Conservation (phyloP, 2,888 invertebrate species). For the Pegoplata infirma region DNA sequence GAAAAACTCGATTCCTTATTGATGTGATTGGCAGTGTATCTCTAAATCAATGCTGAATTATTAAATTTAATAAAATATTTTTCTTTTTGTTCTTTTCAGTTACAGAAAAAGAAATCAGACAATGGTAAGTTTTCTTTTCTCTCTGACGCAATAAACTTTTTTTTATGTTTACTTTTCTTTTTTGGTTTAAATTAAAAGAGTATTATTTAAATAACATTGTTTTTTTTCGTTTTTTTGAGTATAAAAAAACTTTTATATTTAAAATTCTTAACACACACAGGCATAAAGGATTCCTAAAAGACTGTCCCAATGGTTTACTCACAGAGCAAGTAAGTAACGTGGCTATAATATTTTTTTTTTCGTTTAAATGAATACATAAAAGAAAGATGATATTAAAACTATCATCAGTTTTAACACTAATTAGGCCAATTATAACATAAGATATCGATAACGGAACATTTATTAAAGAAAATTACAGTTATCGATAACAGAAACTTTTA, state of each 20-base stretch:
- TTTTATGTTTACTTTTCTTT: slow-evolving; percentile 35
- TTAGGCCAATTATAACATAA: background rate
- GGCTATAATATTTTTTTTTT: background rate
- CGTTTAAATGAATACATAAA: background rate
- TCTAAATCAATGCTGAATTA: background rate
- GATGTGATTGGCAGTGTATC: too few species aligned
- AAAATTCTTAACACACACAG: slow-evolving; percentile 78
- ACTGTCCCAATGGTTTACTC: slow-evolving; percentile 96
- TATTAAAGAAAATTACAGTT: too few species aligned
- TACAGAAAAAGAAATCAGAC: slow-evolving; percentile 76
- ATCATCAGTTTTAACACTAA: slow-evolving; percentile 7
- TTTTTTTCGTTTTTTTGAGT: background rate
- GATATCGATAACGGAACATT: too few species aligned
- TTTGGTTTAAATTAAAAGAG: slow-evolving; percentile 30
- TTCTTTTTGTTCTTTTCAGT: slow-evolving; percentile 67
- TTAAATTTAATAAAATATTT: background rate
- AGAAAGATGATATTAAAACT: background rate
- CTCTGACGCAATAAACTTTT: slow-evolving; percentile 22
- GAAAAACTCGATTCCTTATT: too few species aligned
- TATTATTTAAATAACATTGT: slow-evolving; percentile 21
- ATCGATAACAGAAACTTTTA: too few species aligned
- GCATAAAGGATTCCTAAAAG: slow-evolving; percentile 98
- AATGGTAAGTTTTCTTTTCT: slow-evolving; percentile 71
- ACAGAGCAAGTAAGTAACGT: slow-evolving; percentile 89
- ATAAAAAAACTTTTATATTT: slow-evolving; percentile 28